Percentiles rank a stretch among this genome's conserved stretches.
Evolutionary conservation across 2,888 invertebrate species (phyloP).

Genomic region (Lathronympha strigana): DNA sequence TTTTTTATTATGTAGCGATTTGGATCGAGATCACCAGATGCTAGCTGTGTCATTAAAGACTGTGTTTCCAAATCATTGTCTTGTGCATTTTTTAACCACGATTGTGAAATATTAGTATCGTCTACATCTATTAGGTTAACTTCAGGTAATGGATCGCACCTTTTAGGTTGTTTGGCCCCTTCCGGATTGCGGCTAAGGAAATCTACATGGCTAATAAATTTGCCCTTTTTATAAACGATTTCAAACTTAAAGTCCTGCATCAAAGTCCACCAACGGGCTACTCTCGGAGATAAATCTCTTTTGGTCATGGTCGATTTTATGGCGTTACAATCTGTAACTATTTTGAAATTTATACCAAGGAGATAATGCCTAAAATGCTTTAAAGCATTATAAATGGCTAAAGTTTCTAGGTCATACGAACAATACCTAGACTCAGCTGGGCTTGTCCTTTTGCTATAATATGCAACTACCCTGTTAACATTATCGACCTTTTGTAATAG

Average conservation of each 20-base stretch:
- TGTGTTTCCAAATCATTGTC: neutral
- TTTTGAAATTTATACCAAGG: slow-evolving; percentile 1
- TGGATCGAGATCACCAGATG: slow-evolving; percentile 3
- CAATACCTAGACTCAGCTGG: slow-evolving; percentile 13
- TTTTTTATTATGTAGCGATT: neutral
- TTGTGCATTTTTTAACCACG: neutral
- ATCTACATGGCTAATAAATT: slow-evolving; percentile 18
- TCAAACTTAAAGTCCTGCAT: slow-evolving; percentile 23
- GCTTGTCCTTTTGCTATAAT: slow-evolving; percentile 16
- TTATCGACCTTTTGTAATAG: slow-evolving; percentile 3
- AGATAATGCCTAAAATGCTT: slow-evolving; percentile 19
- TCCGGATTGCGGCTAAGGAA: slow-evolving; percentile 26
- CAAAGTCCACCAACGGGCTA: slow-evolving; percentile 23
- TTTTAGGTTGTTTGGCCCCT: too few relatives aligned
- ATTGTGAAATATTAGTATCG: too few relatives aligned
- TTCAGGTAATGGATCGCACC: too few relatives aligned
- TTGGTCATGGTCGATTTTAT: slow-evolving; percentile 8
- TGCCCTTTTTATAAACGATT: slow-evolving; percentile 19
- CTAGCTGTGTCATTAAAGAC: neutral
- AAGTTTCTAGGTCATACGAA: slow-evolving; percentile 16
- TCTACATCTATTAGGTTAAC: too few relatives aligned
- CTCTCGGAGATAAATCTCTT: slow-evolving; percentile 7
- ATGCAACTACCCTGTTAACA: neutral
- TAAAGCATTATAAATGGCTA: slow-evolving; percentile 16
- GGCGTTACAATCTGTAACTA: slow-evolving; percentile 15